These are phyloP conservation scores for Lepetodrilus schrolli DNA, from an alignment of 2,888 invertebrate species.

Conservation along the genomic window DNA sequence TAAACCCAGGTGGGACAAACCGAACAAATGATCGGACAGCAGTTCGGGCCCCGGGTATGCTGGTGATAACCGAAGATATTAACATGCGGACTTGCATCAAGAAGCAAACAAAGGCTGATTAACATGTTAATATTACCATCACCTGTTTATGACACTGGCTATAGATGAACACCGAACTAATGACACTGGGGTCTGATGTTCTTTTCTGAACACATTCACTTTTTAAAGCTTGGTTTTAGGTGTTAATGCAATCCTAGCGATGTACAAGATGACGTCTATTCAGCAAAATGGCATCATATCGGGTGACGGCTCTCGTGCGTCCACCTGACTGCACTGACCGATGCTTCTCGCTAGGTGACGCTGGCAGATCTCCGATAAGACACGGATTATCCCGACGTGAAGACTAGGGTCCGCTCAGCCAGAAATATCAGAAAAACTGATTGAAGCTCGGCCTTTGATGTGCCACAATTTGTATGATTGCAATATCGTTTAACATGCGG, in stretches of 20 bases:
- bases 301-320: no score
- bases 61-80: background rate
- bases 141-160: background rate
- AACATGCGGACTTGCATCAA: background rate
- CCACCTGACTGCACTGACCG: no score
- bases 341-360: no score
- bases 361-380: background rate
- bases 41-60: background rate
- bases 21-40: background rate
- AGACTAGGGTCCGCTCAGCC: background rate
- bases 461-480: conserved; percentile 8
- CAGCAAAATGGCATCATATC: no score
- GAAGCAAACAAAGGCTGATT: background rate
- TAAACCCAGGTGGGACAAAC: background rate
- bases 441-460: background rate
- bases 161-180: no score
- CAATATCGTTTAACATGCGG: conserved; percentile 15
- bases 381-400: background rate
- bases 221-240: no score
- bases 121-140: background rate
- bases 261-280: no score
- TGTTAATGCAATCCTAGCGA: no score
- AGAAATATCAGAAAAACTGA: background rate
- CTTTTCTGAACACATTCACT: no score
- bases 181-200: no score